Evolutionary conservation across 2,888 invertebrate genomes (phyloP).

Genomic region (Chironomus riparius): DNA sequence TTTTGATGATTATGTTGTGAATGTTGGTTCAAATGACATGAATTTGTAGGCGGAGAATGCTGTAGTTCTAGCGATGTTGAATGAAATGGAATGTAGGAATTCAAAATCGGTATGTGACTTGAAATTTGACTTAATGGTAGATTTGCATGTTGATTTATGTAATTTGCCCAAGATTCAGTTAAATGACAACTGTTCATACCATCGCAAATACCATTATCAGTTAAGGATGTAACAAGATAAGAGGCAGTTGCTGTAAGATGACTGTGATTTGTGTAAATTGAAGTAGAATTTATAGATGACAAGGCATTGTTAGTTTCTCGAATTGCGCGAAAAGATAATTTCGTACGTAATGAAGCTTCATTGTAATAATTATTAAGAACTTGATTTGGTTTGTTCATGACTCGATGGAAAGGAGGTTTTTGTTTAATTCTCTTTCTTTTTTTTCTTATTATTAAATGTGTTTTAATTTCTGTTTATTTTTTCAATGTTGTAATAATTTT

Average conservation of each 20-base stretch:
- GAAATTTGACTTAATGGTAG: not conserved
- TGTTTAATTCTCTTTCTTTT: not conserved
- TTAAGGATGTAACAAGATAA: too few species aligned
- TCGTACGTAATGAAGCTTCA: not conserved
- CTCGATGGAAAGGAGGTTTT: not conserved
- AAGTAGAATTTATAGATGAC: not conserved
- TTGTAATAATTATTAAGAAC: not conserved
- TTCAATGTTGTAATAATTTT: not conserved
- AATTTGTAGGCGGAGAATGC: not conserved
- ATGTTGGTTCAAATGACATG: not conserved
- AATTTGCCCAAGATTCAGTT: not conserved
- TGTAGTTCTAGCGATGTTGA: not conserved
- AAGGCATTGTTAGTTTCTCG: not conserved
- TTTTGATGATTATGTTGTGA: not conserved
- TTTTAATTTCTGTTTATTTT: not conserved
- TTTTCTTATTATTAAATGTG: too few species aligned
- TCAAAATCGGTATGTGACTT: constrained; percentile 5
- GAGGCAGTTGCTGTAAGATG: too few species aligned
- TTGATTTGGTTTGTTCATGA: not conserved
- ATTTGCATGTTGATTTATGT: not conserved
- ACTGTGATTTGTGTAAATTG: too few species aligned
- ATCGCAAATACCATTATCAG: constrained; percentile 6
- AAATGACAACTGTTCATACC: constrained; percentile 14
- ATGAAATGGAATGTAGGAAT: not conserved
- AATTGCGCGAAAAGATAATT: not conserved